Evolutionary conservation across 2,888 invertebrate genomes (phyloP), one percentile per base, ranked within the genome.

Genomic region (Caenorhabditis sp.): DNA sequence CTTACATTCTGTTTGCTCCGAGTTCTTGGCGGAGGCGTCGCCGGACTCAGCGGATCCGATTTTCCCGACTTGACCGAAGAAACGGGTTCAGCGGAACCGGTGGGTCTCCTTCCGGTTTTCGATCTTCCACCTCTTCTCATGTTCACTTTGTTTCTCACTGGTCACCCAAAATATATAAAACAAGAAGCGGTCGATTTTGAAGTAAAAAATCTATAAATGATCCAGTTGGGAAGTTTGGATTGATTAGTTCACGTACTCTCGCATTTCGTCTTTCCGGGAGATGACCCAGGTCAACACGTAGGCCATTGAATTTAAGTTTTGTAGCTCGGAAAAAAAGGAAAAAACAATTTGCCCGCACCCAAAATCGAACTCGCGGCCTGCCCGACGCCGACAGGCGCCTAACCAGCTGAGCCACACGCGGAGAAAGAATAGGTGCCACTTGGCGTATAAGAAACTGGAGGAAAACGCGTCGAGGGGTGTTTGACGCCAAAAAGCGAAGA

Each of bases 141-240:
- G 56, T 58, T 58, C 31, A 26, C 56, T 58, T 58, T 58, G 56
- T 28, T 58, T 58, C 56, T 58, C 56, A 58, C 56, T 58, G 14
- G 16, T 58, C 24, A 38, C 38, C 12, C 38, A 31, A n/a, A n/a
- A n/a, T n/a, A n/a, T 19, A 19, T 4, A 16, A 44, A 44, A 44
- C 3, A 44, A 4, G 49, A 51, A 51, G 49, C 49, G 49, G 54
- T 54, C 54, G 54, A 1, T n/a, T 47, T n/a, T 47, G 47, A 47
- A 47, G 47, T 31, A 54, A 47, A 47, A 47, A 47, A n/a, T n/a
- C 12, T 47, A 19, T n/a, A 47, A 47, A 47, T 47, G 47, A 19
- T n/a, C 19, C 19, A 47, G 19, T 7, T 19, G 19, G 19, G 2
- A 16, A 14, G n/a, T n/a, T 44, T 14, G n/a, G 19, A 47, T n/a